phyloP scores from a whole-genome alignment of 1,140 invertebrate genomes.

The Idris sp. region DNA sequence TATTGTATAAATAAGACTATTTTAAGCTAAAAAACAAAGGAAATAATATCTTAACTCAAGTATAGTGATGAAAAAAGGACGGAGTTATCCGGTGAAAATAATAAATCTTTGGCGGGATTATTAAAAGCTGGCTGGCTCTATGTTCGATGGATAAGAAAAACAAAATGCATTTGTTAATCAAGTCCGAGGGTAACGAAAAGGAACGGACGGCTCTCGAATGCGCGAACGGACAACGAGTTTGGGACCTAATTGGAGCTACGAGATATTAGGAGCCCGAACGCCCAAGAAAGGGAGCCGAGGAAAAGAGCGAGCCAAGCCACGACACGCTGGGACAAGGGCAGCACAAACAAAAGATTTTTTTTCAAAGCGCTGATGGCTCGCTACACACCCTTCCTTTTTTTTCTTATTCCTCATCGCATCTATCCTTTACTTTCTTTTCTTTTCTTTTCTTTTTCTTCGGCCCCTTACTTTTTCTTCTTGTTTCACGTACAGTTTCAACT shows the following conservation, averaged over 20 bases:
- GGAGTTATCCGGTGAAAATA: constrained; percentile 76
- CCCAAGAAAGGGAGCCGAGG: constrained; percentile 40
- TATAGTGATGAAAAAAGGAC: constrained; percentile 54
- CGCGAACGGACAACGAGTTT: constrained; percentile 58
- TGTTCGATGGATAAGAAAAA: constrained; percentile 69
- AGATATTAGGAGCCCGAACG: constrained; percentile 57
- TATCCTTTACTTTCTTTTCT: constrained; percentile 5
- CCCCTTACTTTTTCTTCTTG: constrained; percentile 13
- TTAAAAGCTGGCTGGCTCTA: constrained; percentile 74
- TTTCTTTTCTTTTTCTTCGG: constrained; percentile 17
- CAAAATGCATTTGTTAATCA: constrained; percentile 79
- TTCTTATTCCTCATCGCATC: constrained; percentile 29
- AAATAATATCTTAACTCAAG: constrained; percentile 22
- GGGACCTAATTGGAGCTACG: constrained; percentile 65
- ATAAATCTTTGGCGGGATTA: constrained; percentile 78
- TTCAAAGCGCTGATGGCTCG: constrained; percentile 49
- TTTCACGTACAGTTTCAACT: constrained; percentile 45
- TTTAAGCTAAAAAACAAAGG: constrained; percentile 7
- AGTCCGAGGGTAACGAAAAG: constrained; percentile 64
- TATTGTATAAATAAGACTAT: too few species aligned
- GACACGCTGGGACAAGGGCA: constrained; percentile 54
- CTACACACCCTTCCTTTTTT: constrained; percentile 26
- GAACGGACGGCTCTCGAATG: constrained; percentile 39
- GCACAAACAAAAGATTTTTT: constrained; percentile 60
- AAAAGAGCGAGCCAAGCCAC: constrained; percentile 39